A percentile compares a stretch with the other conserved stretches of the same genome.
Conservation (phyloP, 1,140 invertebrate species). For the Bombus impatiens region DNA sequence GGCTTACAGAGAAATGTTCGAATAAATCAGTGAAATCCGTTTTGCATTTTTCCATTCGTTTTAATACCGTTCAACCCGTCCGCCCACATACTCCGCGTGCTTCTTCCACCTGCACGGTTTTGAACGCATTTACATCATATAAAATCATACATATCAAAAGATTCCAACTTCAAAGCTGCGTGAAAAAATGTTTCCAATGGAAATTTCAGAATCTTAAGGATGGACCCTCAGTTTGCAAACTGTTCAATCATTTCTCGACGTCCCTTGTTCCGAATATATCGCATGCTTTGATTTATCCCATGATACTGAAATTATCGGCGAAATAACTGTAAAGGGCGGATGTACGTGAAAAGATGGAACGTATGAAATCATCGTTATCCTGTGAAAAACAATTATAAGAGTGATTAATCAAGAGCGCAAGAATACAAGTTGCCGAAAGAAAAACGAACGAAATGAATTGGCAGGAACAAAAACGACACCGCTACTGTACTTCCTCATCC, state of each 20-base stretch:
- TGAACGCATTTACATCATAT: background rate
- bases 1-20: background rate
- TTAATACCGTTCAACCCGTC: background rate
- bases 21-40: background rate
- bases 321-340: background rate
- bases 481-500: no score
- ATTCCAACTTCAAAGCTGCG: background rate
- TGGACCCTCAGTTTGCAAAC: background rate
- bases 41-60: conserved; percentile 4
- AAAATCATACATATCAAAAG: background rate
- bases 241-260: background rate
- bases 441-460: no score
- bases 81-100: background rate
- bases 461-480: no score
- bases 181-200: background rate
- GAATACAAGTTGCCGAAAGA: no score
- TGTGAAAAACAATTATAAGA: no score
- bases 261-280: background rate
- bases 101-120: background rate
- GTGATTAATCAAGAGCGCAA: no score
- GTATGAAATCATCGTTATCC: no score
- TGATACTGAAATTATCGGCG: background rate
- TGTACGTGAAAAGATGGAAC: no score
- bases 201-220: background rate
- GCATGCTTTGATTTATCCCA: background rate